Evolutionary conservation across 2,113 vertebrate genomes (phyloP).

Genomic region (Mirounga angustirostris): DNA sequence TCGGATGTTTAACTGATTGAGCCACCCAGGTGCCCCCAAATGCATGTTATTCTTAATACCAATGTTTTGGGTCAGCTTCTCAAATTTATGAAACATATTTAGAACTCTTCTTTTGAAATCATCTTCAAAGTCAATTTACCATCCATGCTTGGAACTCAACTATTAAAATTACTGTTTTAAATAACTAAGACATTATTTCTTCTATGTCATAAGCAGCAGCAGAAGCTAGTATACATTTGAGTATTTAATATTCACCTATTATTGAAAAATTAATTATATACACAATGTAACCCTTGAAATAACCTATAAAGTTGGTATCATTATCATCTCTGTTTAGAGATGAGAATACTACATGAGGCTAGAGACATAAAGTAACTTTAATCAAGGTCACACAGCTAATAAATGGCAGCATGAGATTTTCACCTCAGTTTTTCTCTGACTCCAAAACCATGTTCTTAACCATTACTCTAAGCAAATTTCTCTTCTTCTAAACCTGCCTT

Average conservation of each 20-base stretch:
- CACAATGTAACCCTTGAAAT: background rate
- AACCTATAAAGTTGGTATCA: background rate
- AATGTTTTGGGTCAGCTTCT: background rate
- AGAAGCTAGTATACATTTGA: background rate
- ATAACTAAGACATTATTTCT: background rate
- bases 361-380: background rate
- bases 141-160: background rate
- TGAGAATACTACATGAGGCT: background rate
- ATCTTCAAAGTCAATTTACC: background rate
- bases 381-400: background rate
- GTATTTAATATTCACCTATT: background rate
- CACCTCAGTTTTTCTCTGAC: background rate
- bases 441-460: background rate
- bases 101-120: background rate
- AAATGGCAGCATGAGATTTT: background rate
- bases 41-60: background rate
- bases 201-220: background rate
- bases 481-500: background rate
- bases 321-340: background rate
- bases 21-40: background rate
- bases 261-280: background rate
- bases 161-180: background rate
- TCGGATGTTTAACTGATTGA: background rate
- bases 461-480: background rate
- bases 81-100: background rate